These are phyloP conservation scores for Rhinichthys osculus DNA, from an alignment of 2,797 vertebrate genomes.

Conservation along the genomic window DNA sequence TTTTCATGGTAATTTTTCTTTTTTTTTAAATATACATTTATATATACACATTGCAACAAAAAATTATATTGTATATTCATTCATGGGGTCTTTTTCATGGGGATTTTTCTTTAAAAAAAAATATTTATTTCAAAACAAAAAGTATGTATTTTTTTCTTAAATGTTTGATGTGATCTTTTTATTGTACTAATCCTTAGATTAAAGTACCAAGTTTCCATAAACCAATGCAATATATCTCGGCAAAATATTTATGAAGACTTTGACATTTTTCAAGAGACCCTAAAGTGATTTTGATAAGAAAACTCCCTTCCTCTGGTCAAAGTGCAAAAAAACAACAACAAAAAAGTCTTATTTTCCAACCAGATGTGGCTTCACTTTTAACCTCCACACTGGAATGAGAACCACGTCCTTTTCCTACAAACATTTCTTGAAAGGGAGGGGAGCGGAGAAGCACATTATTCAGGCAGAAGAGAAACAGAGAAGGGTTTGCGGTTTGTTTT, in stretches of 20 bases:
- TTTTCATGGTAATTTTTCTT: too few relatives aligned
- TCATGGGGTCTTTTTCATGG: too few relatives aligned
- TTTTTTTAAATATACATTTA: too few relatives aligned
- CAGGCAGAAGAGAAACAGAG: conserved; percentile 53
- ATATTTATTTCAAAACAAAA: too few relatives aligned
- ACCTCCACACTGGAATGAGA: conserved; percentile 42
- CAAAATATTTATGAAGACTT: neutral
- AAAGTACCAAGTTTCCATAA: neutral
- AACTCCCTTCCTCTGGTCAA: conserved; percentile 28
- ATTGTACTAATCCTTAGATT: neutral
- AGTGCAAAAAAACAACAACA: conserved; percentile 44
- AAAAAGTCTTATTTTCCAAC: conserved; percentile 55
- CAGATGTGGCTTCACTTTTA: conserved; percentile 49
- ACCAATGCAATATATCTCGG: neutral
- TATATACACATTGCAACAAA: too few relatives aligned
- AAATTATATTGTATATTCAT: too few relatives aligned
- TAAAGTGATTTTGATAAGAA: neutral
- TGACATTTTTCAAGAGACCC: conserved; percentile 5
- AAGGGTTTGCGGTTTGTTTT: conserved; percentile 54
- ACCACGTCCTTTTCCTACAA: conserved; percentile 44
- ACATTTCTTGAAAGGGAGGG: conserved; percentile 57
- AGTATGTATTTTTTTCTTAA: neutral
- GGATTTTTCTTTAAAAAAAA: too few relatives aligned
- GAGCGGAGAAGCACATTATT: conserved; percentile 45
- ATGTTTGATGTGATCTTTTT: neutral